Percentiles rank a stretch among this genome's conserved stretches.
These are phyloP conservation scores for Otis tarda DNA, from an alignment of 2,113 vertebrate species.

Conservation along the genomic window DNA sequence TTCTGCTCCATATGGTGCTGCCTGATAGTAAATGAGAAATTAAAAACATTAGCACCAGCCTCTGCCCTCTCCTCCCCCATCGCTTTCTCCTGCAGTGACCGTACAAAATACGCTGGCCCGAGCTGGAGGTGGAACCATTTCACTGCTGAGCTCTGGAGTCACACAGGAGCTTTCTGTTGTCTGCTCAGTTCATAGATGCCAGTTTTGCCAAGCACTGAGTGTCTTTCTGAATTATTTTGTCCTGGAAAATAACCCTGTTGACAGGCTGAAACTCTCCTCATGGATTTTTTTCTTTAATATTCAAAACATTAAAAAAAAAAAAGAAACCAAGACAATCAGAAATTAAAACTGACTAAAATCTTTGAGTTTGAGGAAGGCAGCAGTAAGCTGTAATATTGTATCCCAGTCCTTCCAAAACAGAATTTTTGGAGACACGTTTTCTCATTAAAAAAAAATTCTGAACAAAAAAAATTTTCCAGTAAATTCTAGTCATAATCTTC, in stretches of 20 bases:
- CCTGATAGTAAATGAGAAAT: conserved; percentile 68
- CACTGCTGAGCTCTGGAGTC: conserved; percentile 1
- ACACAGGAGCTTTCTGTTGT: neutral
- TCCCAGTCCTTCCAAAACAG: neutral
- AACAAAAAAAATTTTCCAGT: neutral
- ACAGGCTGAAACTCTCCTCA: neutral
- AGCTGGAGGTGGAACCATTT: neutral
- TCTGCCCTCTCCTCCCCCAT: conserved; percentile 8
- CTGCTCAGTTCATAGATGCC: neutral
- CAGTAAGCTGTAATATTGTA: neutral
- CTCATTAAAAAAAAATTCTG: neutral
- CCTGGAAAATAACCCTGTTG: neutral
- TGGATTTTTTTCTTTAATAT: neutral
- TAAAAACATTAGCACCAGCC: conserved; percentile 47
- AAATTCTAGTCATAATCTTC: neutral
- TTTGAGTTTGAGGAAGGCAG: neutral
- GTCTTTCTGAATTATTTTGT: neutral
- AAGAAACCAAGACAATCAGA: neutral
- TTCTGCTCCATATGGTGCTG: conserved; percentile 51
- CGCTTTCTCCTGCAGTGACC: neutral
- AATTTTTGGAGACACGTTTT: neutral
- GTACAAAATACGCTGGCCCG: neutral
- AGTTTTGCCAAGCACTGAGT: neutral
- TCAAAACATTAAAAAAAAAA: neutral
- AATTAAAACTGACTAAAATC: neutral